A percentile compares a stretch with the other conserved stretches of the same genome.
phyloP scores from a whole-genome alignment of 2,113 vertebrate genomes.

The Cygnus buccinator region DNA sequence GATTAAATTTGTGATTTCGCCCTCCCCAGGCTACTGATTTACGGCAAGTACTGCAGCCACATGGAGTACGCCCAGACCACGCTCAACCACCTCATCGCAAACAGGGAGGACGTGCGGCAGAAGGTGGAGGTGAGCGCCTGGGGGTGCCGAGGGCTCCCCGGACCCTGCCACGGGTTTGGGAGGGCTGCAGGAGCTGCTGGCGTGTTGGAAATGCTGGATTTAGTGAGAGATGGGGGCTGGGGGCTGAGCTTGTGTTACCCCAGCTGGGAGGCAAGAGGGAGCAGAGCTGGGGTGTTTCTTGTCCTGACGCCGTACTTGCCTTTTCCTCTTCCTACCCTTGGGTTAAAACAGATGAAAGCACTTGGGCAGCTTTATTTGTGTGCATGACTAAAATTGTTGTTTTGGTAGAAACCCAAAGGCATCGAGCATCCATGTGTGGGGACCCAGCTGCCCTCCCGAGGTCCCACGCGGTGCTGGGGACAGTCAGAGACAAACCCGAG shows the following conservation, averaged over 20 bases:
- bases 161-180: rapidly evolving
- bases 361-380: not conserved
- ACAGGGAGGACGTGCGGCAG: constrained; percentile 88
- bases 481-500: not conserved
- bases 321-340: rapidly evolving
- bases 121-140: constrained; percentile 89
- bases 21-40: constrained; percentile 89
- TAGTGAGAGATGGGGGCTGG: not conserved
- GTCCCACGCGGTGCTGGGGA: rapidly evolving
- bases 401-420: not conserved
- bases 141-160: rapidly evolving
- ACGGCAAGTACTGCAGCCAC: constrained; percentile 96
- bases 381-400: not conserved
- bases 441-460: not conserved
- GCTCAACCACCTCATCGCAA: constrained; percentile 89
- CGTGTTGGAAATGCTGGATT: not conserved
- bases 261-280: not conserved
- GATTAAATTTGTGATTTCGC: not conserved
- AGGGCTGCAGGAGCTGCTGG: not conserved
- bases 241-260: not conserved
- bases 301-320: not conserved
- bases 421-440: not conserved
- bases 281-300: not conserved
- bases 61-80: constrained; percentile 96
- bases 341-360: not conserved